Evolutionary conservation across 2,113 vertebrate genomes (phyloP).

Genomic region (Osmerus eperlanus): DNA sequence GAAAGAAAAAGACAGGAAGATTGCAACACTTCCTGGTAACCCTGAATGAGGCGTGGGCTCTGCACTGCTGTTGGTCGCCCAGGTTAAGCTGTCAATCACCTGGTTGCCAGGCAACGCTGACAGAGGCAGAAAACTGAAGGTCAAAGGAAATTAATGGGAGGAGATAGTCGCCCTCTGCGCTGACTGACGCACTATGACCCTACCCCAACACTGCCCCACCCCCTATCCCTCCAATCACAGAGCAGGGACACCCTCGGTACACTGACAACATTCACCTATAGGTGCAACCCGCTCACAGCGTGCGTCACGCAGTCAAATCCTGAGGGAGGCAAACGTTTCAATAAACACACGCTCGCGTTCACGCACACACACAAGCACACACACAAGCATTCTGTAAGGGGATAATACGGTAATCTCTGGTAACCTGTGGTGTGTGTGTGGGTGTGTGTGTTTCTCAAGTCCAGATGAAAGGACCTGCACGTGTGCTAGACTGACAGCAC

Average conservation of each 20-base stretch:
- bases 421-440: too few species aligned
- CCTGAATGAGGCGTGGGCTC: not conserved
- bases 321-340: slow-evolving; percentile 19
- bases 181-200: not conserved
- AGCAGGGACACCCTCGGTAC: too few species aligned
- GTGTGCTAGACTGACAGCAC: too few species aligned
- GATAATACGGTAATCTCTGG: too few species aligned
- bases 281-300: too few species aligned
- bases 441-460: too few species aligned
- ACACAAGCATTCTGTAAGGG: not conserved
- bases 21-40: not conserved
- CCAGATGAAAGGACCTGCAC: too few species aligned
- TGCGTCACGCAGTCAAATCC: not conserved
- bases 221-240: too few species aligned
- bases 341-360: not conserved
- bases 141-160: not conserved
- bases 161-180: not conserved
- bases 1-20: not conserved
- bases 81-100: not conserved
- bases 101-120: not conserved
- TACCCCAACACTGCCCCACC: not conserved
- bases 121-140: not conserved
- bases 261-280: too few species aligned
- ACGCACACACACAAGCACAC: not conserved
- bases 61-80: not conserved